Percentiles rank a stretch among this genome's conserved stretches.
Evolutionary conservation across 2,797 vertebrate genomes (phyloP).

Genomic region (Trichosurus vulpecula): DNA sequence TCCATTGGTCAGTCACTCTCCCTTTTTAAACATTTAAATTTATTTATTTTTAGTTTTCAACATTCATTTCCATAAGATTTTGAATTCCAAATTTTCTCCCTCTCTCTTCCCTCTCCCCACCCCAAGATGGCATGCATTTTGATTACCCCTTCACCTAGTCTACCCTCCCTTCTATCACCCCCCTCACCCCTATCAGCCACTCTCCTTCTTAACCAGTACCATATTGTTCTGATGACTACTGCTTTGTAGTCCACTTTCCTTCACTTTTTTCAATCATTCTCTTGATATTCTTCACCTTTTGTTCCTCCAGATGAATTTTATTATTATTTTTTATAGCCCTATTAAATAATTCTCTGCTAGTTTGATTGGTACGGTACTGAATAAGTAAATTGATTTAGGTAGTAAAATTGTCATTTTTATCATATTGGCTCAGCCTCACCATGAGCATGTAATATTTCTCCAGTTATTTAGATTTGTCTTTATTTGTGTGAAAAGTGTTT

Average conservation of each 20-base stretch:
- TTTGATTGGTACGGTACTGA: not conserved
- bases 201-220: not conserved
- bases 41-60: no score
- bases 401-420: not conserved
- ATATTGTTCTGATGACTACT: not conserved
- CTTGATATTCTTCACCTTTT: not conserved
- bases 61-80: no score
- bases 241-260: not conserved
- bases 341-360: not conserved
- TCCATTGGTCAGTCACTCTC: not conserved
- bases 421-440: not conserved
- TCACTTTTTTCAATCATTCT: not conserved
- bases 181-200: no score
- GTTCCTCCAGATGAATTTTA: not conserved
- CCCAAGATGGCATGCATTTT: no score
- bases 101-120: no score
- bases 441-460: not conserved
- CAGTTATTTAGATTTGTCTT: not conserved
- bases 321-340: not conserved
- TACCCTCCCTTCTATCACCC: no score
- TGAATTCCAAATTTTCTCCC: no score
- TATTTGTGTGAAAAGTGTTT: not conserved
- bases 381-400: not conserved
- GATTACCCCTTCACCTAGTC: no score
- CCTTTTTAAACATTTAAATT: no score